Base-by-base conservation (phyloP, 1,140 invertebrate genomes). In the Aphelenchoides besseyi region DNA sequence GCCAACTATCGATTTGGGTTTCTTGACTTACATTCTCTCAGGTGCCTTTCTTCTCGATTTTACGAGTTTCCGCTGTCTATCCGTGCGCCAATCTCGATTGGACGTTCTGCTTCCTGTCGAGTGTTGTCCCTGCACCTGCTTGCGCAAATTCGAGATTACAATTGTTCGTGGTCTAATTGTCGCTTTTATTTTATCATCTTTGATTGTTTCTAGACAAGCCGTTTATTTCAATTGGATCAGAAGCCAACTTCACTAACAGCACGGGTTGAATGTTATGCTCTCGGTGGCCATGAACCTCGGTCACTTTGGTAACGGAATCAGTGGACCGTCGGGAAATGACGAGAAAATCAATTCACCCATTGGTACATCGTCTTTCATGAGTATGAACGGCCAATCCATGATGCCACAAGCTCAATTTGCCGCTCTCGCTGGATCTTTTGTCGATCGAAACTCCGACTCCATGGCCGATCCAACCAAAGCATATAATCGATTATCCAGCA, bases 11-110 rank as follows among this genome's bases (percentile, higher is more conserved):
- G 41, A 48, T 23, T 48, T 48, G 41, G 12, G 41, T 12, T 48
- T 48, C 23, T 48, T 12, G 41, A 23, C 41, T 12, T 16, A 48
- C 23, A 48, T 16, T 12, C 41, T 12, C 12, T 23, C 41, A 48
- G 41, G 41, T 48, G 41, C 41, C n/a, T 48, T 48, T 12, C 12
- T 48, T 23, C 12, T 48, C 41, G 41, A 23, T 48, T 48, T 48
- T 48, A 48, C 41, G 41, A 48, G 41, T 48, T 48, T 48, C 41
- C 41, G 41, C 23, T 23, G 41, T 48, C 41, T 48, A 48, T 48
- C 41, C 41, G 41, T 48, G 12, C 41, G 41, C 41, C 41, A 48
- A 48, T 48, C 23, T 23, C 41, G 41, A 48, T 48, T 48, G 41
- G 41, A 12, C 41, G 12, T 12, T 23, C 23, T 23, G 41, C 41